Conservation (phyloP, 2,797 vertebrate genomes). For the Phyllotis vaccarum region DNA sequence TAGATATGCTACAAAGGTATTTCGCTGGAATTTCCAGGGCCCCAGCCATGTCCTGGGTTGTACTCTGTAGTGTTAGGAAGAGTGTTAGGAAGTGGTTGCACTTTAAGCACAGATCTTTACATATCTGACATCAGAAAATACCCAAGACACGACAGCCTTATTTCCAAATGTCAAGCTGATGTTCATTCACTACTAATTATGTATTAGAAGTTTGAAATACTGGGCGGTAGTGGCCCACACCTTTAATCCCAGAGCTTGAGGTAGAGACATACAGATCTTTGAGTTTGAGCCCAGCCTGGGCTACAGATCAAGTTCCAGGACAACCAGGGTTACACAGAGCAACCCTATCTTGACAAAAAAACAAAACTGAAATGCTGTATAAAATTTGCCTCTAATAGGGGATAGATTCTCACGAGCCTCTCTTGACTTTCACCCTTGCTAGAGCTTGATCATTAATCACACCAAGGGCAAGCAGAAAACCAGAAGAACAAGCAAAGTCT, state of each 20-base stretch:
- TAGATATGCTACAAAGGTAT: background rate
- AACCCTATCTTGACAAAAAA: background rate
- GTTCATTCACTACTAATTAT: background rate
- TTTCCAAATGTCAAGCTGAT: background rate
- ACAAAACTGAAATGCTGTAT: background rate
- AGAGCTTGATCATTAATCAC: background rate
- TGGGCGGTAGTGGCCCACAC: no score
- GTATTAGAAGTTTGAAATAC: no score
- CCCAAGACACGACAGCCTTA: background rate
- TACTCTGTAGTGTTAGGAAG: no score
- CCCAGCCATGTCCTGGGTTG: background rate
- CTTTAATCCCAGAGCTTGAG: background rate
- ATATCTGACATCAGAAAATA: background rate
- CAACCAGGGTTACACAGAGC: background rate
- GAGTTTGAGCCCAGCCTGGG: background rate
- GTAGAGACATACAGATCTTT: background rate
- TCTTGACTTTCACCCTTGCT: background rate
- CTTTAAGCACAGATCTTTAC: background rate
- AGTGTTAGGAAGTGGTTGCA: no score
- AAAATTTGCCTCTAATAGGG: background rate
- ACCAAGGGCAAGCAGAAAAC: background rate
- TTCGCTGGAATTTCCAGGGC: background rate
- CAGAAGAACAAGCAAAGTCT: background rate
- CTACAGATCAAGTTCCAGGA: background rate
- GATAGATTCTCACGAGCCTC: background rate